Conservation (phyloP, 2,113 vertebrate genomes). For the Spea multiplicata region DNA sequence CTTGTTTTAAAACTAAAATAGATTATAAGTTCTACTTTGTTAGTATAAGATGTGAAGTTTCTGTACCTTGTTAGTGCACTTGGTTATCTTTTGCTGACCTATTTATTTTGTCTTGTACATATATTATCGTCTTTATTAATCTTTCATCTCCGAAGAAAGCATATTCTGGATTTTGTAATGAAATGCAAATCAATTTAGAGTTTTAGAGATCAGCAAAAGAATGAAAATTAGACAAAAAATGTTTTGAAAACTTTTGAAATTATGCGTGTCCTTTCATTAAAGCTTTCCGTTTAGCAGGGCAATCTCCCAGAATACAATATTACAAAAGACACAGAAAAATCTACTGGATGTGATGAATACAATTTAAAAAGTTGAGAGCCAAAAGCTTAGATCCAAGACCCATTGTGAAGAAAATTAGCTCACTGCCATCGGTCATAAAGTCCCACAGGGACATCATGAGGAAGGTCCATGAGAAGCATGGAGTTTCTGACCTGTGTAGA, state of each 20-base stretch:
- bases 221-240: conserved; percentile 15
- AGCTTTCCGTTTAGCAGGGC: not conserved
- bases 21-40: not conserved
- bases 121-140: conserved; percentile 20
- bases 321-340: not conserved
- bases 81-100: conserved; percentile 17
- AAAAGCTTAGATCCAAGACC: no score
- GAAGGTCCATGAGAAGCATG: no score
- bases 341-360: no score
- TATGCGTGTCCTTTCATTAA: not conserved
- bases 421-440: no score
- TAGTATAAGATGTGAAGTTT: not conserved
- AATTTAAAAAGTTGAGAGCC: no score
- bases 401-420: no score
- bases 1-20: not conserved
- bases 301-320: not conserved
- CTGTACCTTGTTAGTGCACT: not conserved
- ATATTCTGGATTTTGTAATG: not conserved
- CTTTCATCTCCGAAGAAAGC: conserved; percentile 6
- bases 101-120: conserved; percentile 19
- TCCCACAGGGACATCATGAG: no score
- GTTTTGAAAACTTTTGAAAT: not conserved
- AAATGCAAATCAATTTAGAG: conserved; percentile 24
- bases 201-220: not conserved
- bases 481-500: no score